Evolutionary conservation across 2,888 invertebrate genomes (phyloP).

Genomic region (Drosophila meridionalis): DNA sequence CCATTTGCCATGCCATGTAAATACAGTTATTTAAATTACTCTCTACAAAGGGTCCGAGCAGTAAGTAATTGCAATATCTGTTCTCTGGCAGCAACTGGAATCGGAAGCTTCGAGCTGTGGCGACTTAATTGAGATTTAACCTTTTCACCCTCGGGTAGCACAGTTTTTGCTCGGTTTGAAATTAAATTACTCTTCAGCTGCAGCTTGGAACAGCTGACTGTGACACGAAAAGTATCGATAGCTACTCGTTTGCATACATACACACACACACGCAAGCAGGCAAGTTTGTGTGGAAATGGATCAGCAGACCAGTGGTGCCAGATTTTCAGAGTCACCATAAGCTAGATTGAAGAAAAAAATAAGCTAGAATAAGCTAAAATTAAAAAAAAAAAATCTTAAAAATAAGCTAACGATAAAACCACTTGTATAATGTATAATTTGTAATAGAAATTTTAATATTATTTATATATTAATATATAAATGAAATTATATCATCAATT

Average conservation of each 20-base stretch:
- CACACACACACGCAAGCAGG: neutral
- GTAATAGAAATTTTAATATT: too few relatives aligned
- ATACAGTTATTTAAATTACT: constrained; percentile 76
- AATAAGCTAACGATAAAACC: too few relatives aligned
- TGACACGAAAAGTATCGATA: constrained; percentile 6
- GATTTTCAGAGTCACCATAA: too few relatives aligned
- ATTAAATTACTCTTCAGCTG: constrained; percentile 36
- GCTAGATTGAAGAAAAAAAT: too few relatives aligned
- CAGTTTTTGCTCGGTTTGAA: constrained; percentile 26
- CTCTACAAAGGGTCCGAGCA: constrained; percentile 45
- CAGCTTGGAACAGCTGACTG: constrained; percentile 1
- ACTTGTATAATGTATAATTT: too few relatives aligned
- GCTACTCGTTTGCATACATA: neutral
- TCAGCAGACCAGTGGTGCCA: too few relatives aligned
- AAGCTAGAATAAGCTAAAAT: too few relatives aligned
- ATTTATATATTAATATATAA: too few relatives aligned
- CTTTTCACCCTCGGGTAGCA: constrained; percentile 27
- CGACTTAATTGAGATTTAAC: constrained; percentile 41
- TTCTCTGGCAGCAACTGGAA: neutral
- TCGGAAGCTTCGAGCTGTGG: constrained; percentile 28
- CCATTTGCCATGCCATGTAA: constrained; percentile 69
- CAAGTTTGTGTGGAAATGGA: neutral
- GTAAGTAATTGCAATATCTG: constrained; percentile 45
- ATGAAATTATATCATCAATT: too few relatives aligned
- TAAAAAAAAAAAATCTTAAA: too few relatives aligned